Evolutionary conservation across 2,797 vertebrate genomes (phyloP), one percentile per base, ranked within the genome.

Genomic region (Lepidocolaptes lacrymiger): DNA sequence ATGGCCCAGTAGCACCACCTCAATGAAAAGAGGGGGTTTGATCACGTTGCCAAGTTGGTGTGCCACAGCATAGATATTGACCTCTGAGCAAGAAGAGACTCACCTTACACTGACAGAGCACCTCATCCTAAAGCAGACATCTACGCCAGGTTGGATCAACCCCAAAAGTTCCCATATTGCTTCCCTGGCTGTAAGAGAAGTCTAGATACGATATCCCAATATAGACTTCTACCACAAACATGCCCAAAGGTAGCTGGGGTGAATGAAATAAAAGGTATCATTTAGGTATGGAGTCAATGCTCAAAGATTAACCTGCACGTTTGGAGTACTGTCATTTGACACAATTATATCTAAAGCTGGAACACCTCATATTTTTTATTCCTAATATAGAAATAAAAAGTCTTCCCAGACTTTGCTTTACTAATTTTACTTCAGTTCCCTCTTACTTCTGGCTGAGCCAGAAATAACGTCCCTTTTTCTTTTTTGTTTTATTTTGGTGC

Each of bases 81-180:
- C 36, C n/a, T 54, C 46, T 19, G 64, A 73, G 63, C 2, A 7
- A 62, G 39, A 36, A 43, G 37, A 55, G 34, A 20, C 44, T 61
- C 0, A 0, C 6, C 56, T 34, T 8, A 17, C 37, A 28, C 7
- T 11, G 14, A 48, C 39, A 61, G 63, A 64, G n/a, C 48, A 66
- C 36, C 55, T 87, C 11, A 16, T 21, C 61, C 52, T 44, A 67
- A 49, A 27, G 30, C 20, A 49, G 27, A 13, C 27, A 21, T 9
- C 44, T 36, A 0, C 9, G 18, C 28, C 37, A 51, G 24, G 27
- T 11, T 8, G 1, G 22, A 43, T 7, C 0, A 0, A 63, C 44
- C 67, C 46, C 36, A 62, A 8, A 56, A 74, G 15, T 13, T 73
- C 34, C 61, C 36, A 2, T 36, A 14, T 22, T 64, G 6, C 49